Conservation (phyloP, 2,888 invertebrate genomes). For the Ophion costatus region DNA sequence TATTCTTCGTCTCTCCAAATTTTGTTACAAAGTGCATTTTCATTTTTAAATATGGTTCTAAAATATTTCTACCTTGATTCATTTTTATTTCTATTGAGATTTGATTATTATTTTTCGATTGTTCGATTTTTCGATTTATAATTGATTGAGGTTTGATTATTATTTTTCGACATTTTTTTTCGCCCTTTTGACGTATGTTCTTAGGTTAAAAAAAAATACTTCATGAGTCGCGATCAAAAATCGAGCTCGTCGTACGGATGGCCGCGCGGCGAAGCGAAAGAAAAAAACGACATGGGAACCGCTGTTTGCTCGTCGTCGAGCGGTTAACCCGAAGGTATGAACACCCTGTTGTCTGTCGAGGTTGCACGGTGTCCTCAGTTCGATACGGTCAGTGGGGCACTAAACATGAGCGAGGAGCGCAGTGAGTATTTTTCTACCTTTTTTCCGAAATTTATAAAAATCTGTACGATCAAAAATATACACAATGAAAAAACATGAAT, state of each 20-base stretch:
- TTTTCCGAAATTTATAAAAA: background rate
- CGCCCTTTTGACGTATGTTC: too few relatives aligned
- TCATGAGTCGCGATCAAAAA: slow-evolving; percentile 9
- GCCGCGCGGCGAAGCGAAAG: background rate
- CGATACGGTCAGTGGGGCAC: slow-evolving; percentile 82
- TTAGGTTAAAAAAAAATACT: slow-evolving; percentile 2
- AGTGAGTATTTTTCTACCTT: slow-evolving; percentile 73
- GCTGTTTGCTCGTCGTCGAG: slow-evolving; percentile 56
- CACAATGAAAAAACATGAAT: background rate
- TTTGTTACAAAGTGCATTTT: background rate
- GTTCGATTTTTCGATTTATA: too few relatives aligned
- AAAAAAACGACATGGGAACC: slow-evolving; percentile 43
- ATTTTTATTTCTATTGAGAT: too few relatives aligned
- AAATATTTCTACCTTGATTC: too few relatives aligned
- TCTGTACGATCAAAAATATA: background rate
- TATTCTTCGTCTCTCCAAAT: background rate
- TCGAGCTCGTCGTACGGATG: background rate
- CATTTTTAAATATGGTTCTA: background rate
- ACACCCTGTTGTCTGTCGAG: slow-evolving; percentile 78
- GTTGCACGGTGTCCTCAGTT: slow-evolving; percentile 81
- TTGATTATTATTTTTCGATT: too few relatives aligned
- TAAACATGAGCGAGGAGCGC: slow-evolving; percentile 80
- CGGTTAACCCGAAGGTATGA: slow-evolving; percentile 74
- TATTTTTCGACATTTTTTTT: too few relatives aligned
- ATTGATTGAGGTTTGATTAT: too few relatives aligned